Base-by-base conservation (phyloP, 1,140 invertebrate genomes). In the Meloidogyne hapla region DNA sequence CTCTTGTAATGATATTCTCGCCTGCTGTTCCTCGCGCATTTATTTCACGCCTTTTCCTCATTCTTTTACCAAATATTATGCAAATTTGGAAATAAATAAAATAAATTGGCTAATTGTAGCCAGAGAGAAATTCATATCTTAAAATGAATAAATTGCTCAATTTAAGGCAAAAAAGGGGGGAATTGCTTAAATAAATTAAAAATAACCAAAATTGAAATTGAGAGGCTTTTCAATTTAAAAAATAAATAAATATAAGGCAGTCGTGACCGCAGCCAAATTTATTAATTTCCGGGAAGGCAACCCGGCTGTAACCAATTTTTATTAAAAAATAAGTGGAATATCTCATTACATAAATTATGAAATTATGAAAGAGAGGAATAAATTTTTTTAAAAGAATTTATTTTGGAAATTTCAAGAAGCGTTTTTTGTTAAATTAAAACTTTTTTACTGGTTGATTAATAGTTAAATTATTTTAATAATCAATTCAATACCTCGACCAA, bases 181-280 rank as follows among this genome's bases (percentile, higher is more conserved):
- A 64, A 23, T 61, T 21, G 28, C 56, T 26, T 64, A 64, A 73
- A 73, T 64, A 64, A 73, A 73, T 64, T 73, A 64, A 73, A 73
- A 73, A 38, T 18, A 38, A 64, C 48, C 42, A 63, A 73, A 73
- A 73, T 73, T 73, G 71, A 73, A 63, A 73, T 73, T 73, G 71
- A 73, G 71, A 56, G 18, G 48, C 48, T 56, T n/a, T 18, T 56
- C 48, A 15, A n/a, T 56, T n/a, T 8, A n/a, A 56, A 42, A 42
- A 42, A 56, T n/a, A 56, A 56, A 56, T 56, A 56, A 56, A 56
- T 56, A 33, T 33, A 63, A 73, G 42, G 23, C n/a, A 73, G 18
- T 67, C 65, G 65, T 42, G 65, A 42, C 65, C 65, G 18, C 28
- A 33, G 21, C 28, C 65, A 67, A 67, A 67, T 67, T 67, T 67